These are phyloP conservation scores for Saccostrea echinata DNA, from an alignment of 1,140 invertebrate genomes.

Conservation along the genomic window DNA sequence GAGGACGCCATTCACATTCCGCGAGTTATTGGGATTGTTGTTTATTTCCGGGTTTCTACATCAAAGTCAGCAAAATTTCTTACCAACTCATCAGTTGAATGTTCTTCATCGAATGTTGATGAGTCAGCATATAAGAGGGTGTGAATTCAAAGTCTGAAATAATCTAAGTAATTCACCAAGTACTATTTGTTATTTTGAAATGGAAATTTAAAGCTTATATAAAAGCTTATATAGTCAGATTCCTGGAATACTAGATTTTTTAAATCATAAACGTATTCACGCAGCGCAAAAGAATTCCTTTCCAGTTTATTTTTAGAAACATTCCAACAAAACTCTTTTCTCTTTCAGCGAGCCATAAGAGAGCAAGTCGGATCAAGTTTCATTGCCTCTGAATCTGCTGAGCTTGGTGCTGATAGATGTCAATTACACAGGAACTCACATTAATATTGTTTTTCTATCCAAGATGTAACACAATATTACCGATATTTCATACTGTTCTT, in stretches of 20 bases:
- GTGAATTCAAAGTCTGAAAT: not conserved
- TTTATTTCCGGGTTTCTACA: slow-evolving; percentile 11
- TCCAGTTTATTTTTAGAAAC: slow-evolving; percentile 25
- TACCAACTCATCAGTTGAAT: not conserved
- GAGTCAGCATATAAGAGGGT: not conserved
- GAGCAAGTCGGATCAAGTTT: slow-evolving; percentile 10
- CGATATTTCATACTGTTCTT: not conserved
- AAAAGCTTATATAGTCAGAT: not conserved
- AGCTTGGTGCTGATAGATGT: not conserved
- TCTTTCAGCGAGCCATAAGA: slow-evolving; percentile 33
- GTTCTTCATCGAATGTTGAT: not conserved
- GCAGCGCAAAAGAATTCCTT: not conserved
- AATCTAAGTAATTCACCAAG: not conserved
- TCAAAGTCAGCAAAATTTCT: not conserved
- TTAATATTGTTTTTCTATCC: not conserved
- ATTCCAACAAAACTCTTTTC: slow-evolving; percentile 23
- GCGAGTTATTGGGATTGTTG: not conserved
- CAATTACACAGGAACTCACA: not conserved
- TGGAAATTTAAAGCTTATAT: not conserved
- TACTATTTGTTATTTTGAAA: not conserved
- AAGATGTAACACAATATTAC: not conserved
- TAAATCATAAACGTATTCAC: slow-evolving; percentile 16
- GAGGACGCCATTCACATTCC: slow-evolving; percentile 17
- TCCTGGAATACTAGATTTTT: slow-evolving; percentile 11
- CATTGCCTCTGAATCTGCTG: slow-evolving; percentile 8